Evolutionary conservation across 1,140 invertebrate species (phyloP), one percentile per base, ranked within the genome.

Genomic region (Nymphalis io): DNA sequence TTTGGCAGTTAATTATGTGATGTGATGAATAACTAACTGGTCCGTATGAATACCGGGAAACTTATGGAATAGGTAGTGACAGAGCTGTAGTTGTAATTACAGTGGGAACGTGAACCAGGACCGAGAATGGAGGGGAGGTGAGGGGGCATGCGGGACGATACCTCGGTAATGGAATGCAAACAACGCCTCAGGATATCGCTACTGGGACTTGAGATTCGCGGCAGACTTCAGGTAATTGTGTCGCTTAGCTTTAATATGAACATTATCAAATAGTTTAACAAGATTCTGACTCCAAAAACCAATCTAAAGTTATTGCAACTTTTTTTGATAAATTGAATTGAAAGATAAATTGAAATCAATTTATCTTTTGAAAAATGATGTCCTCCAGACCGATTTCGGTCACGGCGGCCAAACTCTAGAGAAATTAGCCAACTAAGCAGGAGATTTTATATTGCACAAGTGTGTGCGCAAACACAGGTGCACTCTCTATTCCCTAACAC

Each of bases 101-200:
- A 44, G 59, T 44, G 38, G 16, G 57, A 13, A 60, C 44, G 44
- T 38, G 8, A 8, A 13, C 16, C 10, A 6, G 23, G 20, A 21
- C 46, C 60, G 60, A 5, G 18, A 23, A 21, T 21, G 20, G 20
- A n/a, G n/a, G 60, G 16, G 46, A 51, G n/a, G n/a, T n/a, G n/a
- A n/a, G 1, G 40, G 15, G 16, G 48, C 60, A 44, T 10, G 60
- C 44, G 46, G 23, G 16, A 51, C 46, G 60, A 48, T 46, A 23
- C 27, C 55, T 4, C 39, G 55, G 40, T 67, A 67, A 67, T 67
- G 65, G 65, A 67, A 67, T 67, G 57, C 33, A 67, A 67, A 67
- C 65, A 67, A 58, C 33, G 65, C 65, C 57, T 48, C 27, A 27
- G 65, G 65, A 59, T 63, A 63, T 63, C 60, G 60, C 60, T 21